A percentile compares a stretch with the other conserved stretches of the same genome.
Evolutionary conservation across 2,888 invertebrate genomes (phyloP).

Genomic region (Drosophila lacicola): DNA sequence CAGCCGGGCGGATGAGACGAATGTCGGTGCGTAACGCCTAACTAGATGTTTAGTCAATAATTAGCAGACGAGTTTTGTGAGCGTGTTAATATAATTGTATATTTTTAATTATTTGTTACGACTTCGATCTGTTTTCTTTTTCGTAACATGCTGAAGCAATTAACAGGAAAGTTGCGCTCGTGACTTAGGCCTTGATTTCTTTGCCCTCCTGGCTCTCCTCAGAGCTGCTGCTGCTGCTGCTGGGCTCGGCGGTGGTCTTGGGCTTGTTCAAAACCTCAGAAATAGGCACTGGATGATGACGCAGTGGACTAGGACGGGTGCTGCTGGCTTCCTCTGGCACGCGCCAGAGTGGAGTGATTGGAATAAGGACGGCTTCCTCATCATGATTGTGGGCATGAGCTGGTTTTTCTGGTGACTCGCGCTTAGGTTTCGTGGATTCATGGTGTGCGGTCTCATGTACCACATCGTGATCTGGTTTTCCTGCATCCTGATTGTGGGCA

Average conservation of each 20-base stretch:
- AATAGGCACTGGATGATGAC: conserved; percentile 77
- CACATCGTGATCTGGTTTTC: too few species aligned
- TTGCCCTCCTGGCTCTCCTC: conserved; percentile 52
- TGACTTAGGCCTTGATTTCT: conserved; percentile 23
- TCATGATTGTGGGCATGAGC: background rate
- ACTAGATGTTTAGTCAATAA: conserved; percentile 23
- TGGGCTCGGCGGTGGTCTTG: conserved; percentile 16
- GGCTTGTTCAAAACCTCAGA: conserved; percentile 74
- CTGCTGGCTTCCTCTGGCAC: conserved; percentile 1
- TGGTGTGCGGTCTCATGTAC: too few species aligned
- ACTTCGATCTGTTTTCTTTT: conserved; percentile 13
- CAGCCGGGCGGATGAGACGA: background rate
- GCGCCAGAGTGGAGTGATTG: background rate
- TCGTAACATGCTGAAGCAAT: conserved; percentile 20
- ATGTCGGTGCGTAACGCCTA: background rate
- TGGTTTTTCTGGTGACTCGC: conserved; percentile 14
- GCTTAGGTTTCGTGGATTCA: background rate
- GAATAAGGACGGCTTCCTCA: background rate
- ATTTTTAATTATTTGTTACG: conserved; percentile 24
- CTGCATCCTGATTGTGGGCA: too few species aligned
- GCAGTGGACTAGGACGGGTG: conserved; percentile 39
- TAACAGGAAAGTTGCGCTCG: conserved; percentile 8
- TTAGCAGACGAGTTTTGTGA: conserved; percentile 34
- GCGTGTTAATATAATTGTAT: conserved; percentile 39
- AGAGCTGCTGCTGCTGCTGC: conserved; percentile 11